Base-by-base conservation (phyloP, 2,797 vertebrate genomes). In the Limosa lapponica region DNA sequence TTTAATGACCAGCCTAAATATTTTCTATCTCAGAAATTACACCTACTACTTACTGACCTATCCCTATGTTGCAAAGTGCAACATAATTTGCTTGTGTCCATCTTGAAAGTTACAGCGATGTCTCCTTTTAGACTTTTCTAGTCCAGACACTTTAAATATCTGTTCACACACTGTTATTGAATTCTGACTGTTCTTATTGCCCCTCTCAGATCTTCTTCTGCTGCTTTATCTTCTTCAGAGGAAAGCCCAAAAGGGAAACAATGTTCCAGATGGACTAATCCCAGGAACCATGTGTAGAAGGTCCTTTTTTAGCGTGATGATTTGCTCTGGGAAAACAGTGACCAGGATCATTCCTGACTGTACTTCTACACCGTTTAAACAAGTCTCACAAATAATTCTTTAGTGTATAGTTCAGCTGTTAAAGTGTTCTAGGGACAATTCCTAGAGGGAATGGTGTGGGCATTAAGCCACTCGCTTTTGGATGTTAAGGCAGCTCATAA, bases 41-140 rank as follows among this genome's bases (percentile, higher is more conserved):
- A 48, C 16, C 8, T 74, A 8, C 17, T 67, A 20, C n/a, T 91
- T 78, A 41, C 24, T 62, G 80, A 55, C 5, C 3, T 36, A 25
- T n/a, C 13, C 0, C 0, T 16, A 36, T n/a, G n/a, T n/a, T n/a
- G 24, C 8, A 82, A 90, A 89, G 2, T 8, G 8, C 11, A 58
- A 27, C 4, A 10, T 30, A 8, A 44, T 81, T 79, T 82, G 11
- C 27, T 69, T 51, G 8, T 61, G 10, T 66, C 32, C n/a, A 10
- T 36, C 37, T 69, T 66, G 37, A 61, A 89, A 82, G 10, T 11
- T 34, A 10, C 3, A 32, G 0, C 9, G 8, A 46, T 57, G 12
- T 57, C 25, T 46, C 5, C 57, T 87, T 74, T 49, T 54, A 48
- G 18, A 25, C 4, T 66, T 87, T 66, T 16, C 30, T 7, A 36